phyloP scores from a whole-genome alignment of 2,797 vertebrate genomes.

The Spinus pinus region DNA sequence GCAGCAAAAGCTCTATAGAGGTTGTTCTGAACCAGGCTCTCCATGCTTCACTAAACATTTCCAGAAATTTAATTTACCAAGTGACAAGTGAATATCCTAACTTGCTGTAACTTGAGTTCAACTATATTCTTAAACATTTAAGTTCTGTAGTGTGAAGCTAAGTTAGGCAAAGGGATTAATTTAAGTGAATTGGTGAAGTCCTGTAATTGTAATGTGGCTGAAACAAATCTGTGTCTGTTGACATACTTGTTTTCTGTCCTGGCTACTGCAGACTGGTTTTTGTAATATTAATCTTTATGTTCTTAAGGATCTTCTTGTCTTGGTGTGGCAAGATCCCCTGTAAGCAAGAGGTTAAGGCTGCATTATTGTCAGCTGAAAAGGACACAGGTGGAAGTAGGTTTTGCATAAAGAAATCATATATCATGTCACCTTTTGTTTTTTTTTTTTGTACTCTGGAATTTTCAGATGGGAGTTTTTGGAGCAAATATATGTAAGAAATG shows the following conservation, averaged over 20 bases:
- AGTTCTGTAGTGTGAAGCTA: neutral
- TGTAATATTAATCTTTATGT: neutral
- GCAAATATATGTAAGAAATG: neutral
- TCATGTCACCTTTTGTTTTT: neutral
- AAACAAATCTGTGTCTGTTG: neutral
- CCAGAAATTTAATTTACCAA: neutral
- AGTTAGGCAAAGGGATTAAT: neutral
- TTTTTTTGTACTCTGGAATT: neutral
- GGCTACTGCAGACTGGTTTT: neutral
- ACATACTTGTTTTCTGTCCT: neutral
- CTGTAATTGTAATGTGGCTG: neutral
- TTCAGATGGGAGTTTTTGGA: neutral
- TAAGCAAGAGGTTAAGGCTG: neutral
- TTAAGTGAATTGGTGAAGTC: neutral
- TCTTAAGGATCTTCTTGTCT: neutral
- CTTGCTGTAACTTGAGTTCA: neutral
- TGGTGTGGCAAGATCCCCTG: neutral
- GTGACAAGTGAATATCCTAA: neutral
- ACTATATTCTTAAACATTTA: neutral
- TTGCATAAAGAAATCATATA: rapidly evolving
- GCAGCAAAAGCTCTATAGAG: neutral
- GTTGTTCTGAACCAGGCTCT: neutral
- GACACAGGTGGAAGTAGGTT: neutral
- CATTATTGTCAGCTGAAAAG: neutral
- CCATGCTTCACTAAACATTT: neutral